A percentile compares a stretch with the other conserved stretches of the same genome.
These are phyloP conservation scores for Drosophila funebris DNA, from an alignment of 1,140 invertebrate species.

Conservation along the genomic window DNA sequence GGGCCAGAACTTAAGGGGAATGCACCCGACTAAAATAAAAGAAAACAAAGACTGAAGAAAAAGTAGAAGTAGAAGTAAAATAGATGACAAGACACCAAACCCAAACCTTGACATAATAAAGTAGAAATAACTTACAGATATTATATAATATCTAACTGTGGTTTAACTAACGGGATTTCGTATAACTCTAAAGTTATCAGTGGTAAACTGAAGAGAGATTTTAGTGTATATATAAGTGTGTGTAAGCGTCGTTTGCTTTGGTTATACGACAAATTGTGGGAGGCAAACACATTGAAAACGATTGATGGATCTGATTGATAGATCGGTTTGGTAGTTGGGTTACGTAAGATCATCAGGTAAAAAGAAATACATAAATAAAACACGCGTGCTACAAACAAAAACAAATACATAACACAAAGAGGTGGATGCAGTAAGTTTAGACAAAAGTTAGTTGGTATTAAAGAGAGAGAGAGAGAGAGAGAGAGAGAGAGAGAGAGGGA, in stretches of 20 bases:
- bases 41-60: background rate
- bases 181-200: too few species aligned
- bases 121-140: too few species aligned
- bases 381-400: conserved; percentile 52
- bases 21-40: background rate
- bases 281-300: conserved; percentile 43
- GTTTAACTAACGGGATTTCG: too few species aligned
- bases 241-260: conserved; percentile 24
- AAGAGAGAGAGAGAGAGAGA: background rate
- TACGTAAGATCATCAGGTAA: conserved; percentile 26
- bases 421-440: conserved; percentile 17
- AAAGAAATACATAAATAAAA: conserved; percentile 11
- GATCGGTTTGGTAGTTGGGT: conserved; percentile 49
- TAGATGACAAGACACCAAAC: conserved; percentile 11
- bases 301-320: conserved; percentile 16
- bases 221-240: conserved; percentile 1
- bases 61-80: background rate
- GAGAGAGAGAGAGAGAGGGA: background rate
- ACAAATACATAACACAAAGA: conserved; percentile 16
- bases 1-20: too few species aligned
- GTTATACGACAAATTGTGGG: conserved; percentile 33
- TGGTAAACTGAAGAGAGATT: too few species aligned
- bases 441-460: conserved; percentile 28
- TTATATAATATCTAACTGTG: too few species aligned
- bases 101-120: conserved; percentile 15